A percentile compares a stretch with the other conserved stretches of the same genome.
phyloP scores from a whole-genome alignment of 2,113 vertebrate species.

The Galemys pyrenaicus region DNA sequence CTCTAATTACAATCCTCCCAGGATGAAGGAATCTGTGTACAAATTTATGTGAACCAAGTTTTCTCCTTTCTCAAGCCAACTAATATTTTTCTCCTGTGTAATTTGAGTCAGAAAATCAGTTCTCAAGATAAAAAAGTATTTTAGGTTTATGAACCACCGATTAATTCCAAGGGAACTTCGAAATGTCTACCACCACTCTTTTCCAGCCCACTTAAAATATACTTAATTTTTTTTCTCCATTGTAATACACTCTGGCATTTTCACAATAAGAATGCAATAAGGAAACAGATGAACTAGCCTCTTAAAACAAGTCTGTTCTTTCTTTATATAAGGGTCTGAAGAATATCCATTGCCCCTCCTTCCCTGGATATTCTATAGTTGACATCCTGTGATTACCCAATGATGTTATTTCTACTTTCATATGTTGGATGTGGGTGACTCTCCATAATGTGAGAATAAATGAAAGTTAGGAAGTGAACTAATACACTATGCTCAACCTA shows the following conservation, averaged over 20 bases:
- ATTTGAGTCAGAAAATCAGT: conserved; percentile 52
- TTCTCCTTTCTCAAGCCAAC: conserved; percentile 67
- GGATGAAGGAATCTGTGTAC: conserved; percentile 50
- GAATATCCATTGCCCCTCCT: neutral
- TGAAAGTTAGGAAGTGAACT: neutral
- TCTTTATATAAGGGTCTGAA: conserved; percentile 60
- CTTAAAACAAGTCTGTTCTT: conserved; percentile 61
- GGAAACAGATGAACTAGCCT: conserved; percentile 54
- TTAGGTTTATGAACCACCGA: conserved; percentile 67
- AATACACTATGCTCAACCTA: neutral
- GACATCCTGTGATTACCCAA: conserved; percentile 33
- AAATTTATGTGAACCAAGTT: conserved; percentile 55
- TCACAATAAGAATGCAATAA: conserved; percentile 57
- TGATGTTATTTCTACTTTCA: conserved; percentile 26
- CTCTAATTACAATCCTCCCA: conserved; percentile 67
- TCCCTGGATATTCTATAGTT: conserved; percentile 9
- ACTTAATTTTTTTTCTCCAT: conserved; percentile 32
- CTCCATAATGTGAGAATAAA: neutral
- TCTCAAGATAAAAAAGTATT: conserved; percentile 57
- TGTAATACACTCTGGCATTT: conserved; percentile 55
- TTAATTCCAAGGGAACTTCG: conserved; percentile 59
- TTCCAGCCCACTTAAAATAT: conserved; percentile 8
- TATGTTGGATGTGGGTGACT: neutral
- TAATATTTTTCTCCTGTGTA: conserved; percentile 60
- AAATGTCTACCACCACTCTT: conserved; percentile 34